These are phyloP conservation scores for Dynastes hyllus DNA, from an alignment of 2,888 invertebrate species.

Conservation along the genomic window DNA sequence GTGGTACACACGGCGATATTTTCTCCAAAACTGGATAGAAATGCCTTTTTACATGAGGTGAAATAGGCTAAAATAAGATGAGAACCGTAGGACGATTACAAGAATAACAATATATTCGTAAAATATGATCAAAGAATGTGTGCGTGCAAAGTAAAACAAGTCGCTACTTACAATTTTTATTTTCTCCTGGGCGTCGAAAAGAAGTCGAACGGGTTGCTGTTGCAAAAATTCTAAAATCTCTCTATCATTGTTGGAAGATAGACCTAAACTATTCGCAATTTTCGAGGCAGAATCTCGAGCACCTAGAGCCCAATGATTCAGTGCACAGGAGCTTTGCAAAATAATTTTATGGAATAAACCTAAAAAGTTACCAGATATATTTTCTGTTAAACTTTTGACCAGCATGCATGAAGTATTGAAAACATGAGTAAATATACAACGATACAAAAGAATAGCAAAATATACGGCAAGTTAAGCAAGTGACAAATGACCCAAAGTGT, in stretches of 20 bases:
- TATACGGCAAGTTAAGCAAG: too few relatives aligned
- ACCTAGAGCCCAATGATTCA: slow-evolving; percentile 45
- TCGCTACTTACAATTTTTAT: slow-evolving; percentile 51
- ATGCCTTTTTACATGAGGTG: slow-evolving; percentile 35
- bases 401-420: too few relatives aligned
- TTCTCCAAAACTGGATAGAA: slow-evolving; percentile 58
- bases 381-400: too few relatives aligned
- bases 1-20: slow-evolving; percentile 54
- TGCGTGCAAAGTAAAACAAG: neutral
- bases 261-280: slow-evolving; percentile 36
- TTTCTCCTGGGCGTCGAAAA: slow-evolving; percentile 52
- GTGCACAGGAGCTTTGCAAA: slow-evolving; percentile 48
- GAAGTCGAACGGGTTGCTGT: slow-evolving; percentile 29
- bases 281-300: slow-evolving; percentile 17
- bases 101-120: neutral
- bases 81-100: neutral
- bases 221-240: slow-evolving; percentile 48
- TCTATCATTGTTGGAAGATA: slow-evolving; percentile 24
- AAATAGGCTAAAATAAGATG: slow-evolving; percentile 28
- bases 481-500: too few relatives aligned
- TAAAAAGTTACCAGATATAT: neutral
- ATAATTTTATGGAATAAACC: slow-evolving; percentile 56
- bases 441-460: too few relatives aligned
- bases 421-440: too few relatives aligned
- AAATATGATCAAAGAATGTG: too few relatives aligned